These are phyloP conservation scores for Cecidostiba fungosa DNA, from an alignment of 2,888 invertebrate genomes.

Conservation along the genomic window DNA sequence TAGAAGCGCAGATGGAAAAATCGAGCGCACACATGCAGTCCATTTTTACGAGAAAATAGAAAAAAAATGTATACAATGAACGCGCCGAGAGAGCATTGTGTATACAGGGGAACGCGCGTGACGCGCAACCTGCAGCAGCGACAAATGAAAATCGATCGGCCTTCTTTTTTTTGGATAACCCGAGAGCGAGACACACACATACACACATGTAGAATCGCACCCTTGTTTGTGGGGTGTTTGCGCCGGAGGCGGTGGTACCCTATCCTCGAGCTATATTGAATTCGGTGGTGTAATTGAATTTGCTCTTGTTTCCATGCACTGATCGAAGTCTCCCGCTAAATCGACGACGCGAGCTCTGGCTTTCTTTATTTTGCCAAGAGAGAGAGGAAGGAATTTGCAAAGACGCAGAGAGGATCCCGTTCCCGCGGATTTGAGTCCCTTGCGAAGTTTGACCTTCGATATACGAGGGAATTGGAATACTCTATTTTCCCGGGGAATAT, in stretches of 20 bases:
- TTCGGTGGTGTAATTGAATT: conserved; percentile 74
- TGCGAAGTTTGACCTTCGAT: conserved; percentile 37
- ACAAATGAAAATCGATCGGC: conserved; percentile 55
- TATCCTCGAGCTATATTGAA: conserved; percentile 70
- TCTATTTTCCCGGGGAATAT: conserved; percentile 36
- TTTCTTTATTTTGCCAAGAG: conserved; percentile 36
- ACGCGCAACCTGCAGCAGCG: conserved; percentile 38
- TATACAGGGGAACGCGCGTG: conserved; percentile 9
- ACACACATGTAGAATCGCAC: conserved; percentile 71
- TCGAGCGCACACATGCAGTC: conserved; percentile 12
- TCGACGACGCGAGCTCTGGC: conserved; percentile 34
- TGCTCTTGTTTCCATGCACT: conserved; percentile 72
- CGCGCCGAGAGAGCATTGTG: conserved; percentile 7
- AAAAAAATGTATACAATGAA: conserved; percentile 46
- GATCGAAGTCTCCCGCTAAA: conserved; percentile 69
- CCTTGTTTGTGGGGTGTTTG: conserved; percentile 75
- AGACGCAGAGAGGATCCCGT: neutral
- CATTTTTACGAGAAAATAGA: conserved; percentile 45
- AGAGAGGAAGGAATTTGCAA: neutral
- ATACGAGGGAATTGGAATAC: conserved; percentile 40
- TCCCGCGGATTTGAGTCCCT: conserved; percentile 29
- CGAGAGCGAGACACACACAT: conserved; percentile 35
- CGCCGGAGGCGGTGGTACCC: conserved; percentile 63
- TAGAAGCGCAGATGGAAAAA: conserved; percentile 47
- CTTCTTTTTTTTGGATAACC: conserved; percentile 34